Conservation (phyloP, 2,797 vertebrate genomes). For the Lagorchestes hirsutus region DNA sequence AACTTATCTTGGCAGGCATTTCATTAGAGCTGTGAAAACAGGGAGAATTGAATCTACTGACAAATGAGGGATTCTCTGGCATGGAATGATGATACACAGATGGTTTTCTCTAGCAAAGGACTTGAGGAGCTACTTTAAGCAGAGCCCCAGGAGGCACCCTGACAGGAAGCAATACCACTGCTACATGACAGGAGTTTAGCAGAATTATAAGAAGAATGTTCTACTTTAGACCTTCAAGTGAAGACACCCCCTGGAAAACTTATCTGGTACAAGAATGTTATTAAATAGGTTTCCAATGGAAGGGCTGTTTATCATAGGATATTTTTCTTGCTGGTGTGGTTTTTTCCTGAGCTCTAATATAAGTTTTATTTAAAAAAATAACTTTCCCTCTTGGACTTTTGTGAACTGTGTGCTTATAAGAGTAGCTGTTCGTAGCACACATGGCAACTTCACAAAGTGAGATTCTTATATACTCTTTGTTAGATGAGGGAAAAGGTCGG, state of each 20-base stretch:
- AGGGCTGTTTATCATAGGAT: not conserved
- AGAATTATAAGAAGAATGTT: not conserved
- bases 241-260: not conserved
- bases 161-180: not conserved
- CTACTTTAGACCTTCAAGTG: not conserved
- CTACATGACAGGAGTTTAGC: not conserved
- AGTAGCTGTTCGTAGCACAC: not conserved
- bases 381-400: not conserved
- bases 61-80: not conserved
- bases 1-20: not conserved
- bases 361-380: too few relatives aligned
- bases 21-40: not conserved
- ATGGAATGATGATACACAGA: not conserved
- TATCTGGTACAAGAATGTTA: not conserved
- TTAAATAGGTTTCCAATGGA: not conserved
- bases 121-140: not conserved
- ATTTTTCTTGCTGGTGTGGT: not conserved
- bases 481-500: not conserved
- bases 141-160: not conserved
- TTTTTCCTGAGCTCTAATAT: not conserved
- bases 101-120: not conserved
- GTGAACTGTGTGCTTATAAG: not conserved
- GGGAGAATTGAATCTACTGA: not conserved
- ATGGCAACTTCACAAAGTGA: not conserved
- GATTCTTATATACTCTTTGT: not conserved